These are phyloP conservation scores for Agonopterix alstromeriana DNA, from an alignment of 2,888 invertebrate species.

Conservation along the genomic window DNA sequence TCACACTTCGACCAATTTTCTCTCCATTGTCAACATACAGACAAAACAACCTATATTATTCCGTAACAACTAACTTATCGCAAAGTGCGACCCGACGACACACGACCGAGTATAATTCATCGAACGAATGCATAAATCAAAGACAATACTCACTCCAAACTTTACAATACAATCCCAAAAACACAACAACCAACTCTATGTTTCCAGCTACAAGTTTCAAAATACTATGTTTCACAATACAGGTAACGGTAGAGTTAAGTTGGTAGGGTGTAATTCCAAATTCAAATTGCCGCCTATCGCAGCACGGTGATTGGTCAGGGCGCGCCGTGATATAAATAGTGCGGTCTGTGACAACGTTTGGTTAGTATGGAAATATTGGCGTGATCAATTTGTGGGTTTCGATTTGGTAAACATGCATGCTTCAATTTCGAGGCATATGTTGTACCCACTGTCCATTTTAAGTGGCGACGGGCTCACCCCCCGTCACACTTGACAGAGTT, in stretches of 20 bases:
- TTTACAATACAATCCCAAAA: constrained; percentile 4
- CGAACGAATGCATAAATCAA: constrained; percentile 72
- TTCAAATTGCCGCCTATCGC: constrained; percentile 68
- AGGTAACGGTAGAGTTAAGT: constrained; percentile 19
- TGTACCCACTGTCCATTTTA: too few relatives aligned
- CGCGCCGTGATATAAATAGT: constrained; percentile 68
- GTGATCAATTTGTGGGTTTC: too few relatives aligned
- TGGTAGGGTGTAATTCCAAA: constrained; percentile 54
- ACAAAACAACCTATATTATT: constrained; percentile 5
- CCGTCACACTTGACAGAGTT: too few relatives aligned
- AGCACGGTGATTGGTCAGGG: constrained; percentile 68
- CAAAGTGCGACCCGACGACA: constrained; percentile 51
- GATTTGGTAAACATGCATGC: too few relatives aligned
- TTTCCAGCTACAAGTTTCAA: not conserved
- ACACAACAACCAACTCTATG: not conserved
- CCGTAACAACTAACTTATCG: constrained; percentile 35
- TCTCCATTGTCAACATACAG: constrained; percentile 8
- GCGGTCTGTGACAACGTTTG: constrained; percentile 52
- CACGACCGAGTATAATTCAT: constrained; percentile 63
- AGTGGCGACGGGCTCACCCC: too few relatives aligned
- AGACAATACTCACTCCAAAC: constrained; percentile 45
- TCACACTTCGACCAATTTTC: too few relatives aligned
- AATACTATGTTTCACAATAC: constrained; percentile 13
- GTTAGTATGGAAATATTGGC: constrained; percentile 41
- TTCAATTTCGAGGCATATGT: too few relatives aligned